phyloP scores from a whole-genome alignment of 2,113 vertebrate genomes.

The Egretta garzetta region DNA sequence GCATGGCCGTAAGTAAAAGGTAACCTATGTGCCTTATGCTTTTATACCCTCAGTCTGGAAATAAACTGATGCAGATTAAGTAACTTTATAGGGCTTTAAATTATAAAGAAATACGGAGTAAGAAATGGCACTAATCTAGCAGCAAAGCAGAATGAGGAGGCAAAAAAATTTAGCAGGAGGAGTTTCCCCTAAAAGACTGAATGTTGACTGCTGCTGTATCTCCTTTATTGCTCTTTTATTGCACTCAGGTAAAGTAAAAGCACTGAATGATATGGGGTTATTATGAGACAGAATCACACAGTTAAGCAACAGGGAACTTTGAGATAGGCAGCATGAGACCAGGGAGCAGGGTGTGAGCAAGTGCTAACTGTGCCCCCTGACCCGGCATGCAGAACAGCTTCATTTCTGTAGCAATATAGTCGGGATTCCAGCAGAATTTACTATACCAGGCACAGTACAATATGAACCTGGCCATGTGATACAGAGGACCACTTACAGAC shows the following conservation, averaged over 20 bases:
- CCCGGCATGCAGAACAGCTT: background rate
- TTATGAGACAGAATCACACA: background rate
- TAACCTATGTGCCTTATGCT: background rate
- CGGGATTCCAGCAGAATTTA: background rate
- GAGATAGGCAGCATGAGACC: background rate
- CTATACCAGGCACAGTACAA: too few relatives aligned
- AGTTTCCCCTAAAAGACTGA: background rate
- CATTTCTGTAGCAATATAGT: background rate
- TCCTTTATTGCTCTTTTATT: background rate
- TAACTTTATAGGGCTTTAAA: background rate
- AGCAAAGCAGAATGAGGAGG: background rate
- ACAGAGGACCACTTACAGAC: background rate
- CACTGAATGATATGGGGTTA: background rate
- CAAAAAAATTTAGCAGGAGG: background rate
- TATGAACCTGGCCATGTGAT: background rate
- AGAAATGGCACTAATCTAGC: background rate
- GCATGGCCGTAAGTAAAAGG: background rate
- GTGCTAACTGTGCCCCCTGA: background rate
- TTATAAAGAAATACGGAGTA: background rate
- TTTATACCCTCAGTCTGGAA: background rate
- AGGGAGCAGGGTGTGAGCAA: background rate
- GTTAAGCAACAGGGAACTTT: background rate
- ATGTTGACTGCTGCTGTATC: background rate
- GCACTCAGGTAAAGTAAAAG: background rate
- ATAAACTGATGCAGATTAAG: background rate